Percentiles rank a stretch among this genome's conserved stretches.
phyloP scores from a whole-genome alignment of 2,797 vertebrate genomes.

The Enteromius thamalakanensis region DNA sequence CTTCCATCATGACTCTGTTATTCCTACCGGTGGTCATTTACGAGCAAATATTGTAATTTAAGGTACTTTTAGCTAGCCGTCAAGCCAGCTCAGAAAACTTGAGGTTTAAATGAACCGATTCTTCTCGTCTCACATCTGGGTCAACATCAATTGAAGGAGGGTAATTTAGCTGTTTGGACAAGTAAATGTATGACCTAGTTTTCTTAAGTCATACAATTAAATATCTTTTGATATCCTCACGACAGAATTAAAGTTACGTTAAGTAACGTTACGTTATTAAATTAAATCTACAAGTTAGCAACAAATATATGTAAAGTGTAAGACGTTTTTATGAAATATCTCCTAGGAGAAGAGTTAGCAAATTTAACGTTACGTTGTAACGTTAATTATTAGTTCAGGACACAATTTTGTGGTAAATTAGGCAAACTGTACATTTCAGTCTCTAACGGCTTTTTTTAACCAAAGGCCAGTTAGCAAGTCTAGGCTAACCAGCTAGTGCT shows the following conservation, averaged over 20 bases:
- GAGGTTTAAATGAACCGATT: not conserved
- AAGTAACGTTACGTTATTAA: too few relatives aligned
- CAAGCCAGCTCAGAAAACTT: not conserved
- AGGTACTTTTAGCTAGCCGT: not conserved
- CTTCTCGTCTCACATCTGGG: constrained; percentile 11
- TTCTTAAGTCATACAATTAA: not conserved
- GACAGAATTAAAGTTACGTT: not conserved
- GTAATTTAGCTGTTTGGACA: not conserved
- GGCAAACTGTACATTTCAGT: constrained; percentile 45
- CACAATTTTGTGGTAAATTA: constrained; percentile 27
- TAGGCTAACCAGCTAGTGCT: constrained; percentile 50
- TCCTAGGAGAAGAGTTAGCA: not conserved
- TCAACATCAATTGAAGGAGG: constrained; percentile 25
- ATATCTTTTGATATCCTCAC: not conserved
- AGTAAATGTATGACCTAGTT: not conserved
- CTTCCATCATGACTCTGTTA: constrained; percentile 98
- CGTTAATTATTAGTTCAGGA: not conserved
- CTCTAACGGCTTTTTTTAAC: constrained; percentile 35
- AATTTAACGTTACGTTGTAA: not conserved
- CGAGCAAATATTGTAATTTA: constrained; percentile 33
- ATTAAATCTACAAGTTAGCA: not conserved
- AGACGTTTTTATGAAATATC: not conserved
- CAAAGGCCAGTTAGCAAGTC: constrained; percentile 28
- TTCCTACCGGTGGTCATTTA: constrained; percentile 96
- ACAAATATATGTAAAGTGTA: not conserved